A percentile compares a stretch with the other conserved stretches of the same genome.
Evolutionary conservation across 2,888 invertebrate genomes (phyloP).

Genomic region (Dendrolimus pini): DNA sequence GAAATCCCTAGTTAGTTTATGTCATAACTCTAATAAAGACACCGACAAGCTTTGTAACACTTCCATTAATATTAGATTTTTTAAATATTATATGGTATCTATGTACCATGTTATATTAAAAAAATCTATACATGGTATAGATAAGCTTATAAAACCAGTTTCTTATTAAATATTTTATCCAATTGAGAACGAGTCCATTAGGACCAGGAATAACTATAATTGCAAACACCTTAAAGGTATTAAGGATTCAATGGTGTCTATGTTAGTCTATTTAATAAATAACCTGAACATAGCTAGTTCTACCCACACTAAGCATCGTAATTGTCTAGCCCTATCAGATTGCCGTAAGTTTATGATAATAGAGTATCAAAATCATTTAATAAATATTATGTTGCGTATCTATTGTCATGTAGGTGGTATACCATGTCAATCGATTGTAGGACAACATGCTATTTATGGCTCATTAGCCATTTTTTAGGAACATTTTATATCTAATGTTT

Average conservation of each 20-base stretch:
- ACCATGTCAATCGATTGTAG: constrained; percentile 35
- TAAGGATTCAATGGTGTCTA: neutral
- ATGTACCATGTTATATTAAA: too few species aligned
- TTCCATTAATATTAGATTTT: too few species aligned
- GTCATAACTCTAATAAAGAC: too few species aligned
- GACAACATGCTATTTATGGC: constrained; percentile 64
- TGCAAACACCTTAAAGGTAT: neutral
- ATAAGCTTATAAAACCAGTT: too few species aligned
- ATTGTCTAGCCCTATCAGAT: constrained; percentile 29
- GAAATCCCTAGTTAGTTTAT: too few species aligned
- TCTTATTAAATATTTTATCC: too few species aligned
- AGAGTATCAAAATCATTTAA: constrained; percentile 48
- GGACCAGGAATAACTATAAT: too few species aligned
- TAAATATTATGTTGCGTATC: constrained; percentile 41
- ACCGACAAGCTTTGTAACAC: too few species aligned
- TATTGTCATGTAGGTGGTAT: constrained; percentile 45
- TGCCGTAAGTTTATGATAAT: constrained; percentile 51
- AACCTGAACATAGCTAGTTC: constrained; percentile 8
- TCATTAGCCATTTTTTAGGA: constrained; percentile 31
- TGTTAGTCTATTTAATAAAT: neutral
- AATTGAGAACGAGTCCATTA: too few species aligned
- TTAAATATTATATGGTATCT: too few species aligned
- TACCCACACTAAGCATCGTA: constrained; percentile 19
- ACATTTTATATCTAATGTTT: constrained; percentile 13
- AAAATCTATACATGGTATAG: too few species aligned